phyloP scores from a whole-genome alignment of 1,140 invertebrate species.

The Drosophila arawakana region DNA sequence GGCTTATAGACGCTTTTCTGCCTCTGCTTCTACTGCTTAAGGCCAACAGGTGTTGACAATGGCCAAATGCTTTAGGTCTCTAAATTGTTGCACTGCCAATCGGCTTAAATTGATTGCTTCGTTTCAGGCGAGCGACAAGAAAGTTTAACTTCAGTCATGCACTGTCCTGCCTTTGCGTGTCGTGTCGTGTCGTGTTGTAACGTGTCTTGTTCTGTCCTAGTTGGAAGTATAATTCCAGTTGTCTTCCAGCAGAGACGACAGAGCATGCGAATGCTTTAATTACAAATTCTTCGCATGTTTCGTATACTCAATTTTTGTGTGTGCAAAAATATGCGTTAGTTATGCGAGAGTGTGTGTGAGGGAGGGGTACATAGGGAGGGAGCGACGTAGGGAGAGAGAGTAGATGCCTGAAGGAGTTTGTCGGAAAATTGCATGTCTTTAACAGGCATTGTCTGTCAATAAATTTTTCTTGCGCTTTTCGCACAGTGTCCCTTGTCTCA shows the following conservation, averaged over 20 bases:
- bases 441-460: conserved; percentile 54
- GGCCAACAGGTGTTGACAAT: conserved; percentile 20
- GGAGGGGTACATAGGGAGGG: background rate
- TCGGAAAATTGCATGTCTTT: conserved; percentile 36
- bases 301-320: conserved; percentile 46
- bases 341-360: background rate
- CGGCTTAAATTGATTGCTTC: conserved; percentile 75
- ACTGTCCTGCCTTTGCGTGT: background rate
- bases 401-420: background rate
- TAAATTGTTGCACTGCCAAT: conserved; percentile 37
- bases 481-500: background rate
- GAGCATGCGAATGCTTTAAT: conserved; percentile 63
- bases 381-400: background rate
- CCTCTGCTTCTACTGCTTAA: background rate
- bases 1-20: background rate
- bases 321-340: conserved; percentile 41
- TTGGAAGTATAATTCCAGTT: background rate
- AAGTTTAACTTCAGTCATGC: background rate
- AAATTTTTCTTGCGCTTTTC: conserved; percentile 55
- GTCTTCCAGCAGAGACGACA: background rate
- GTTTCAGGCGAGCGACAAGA: background rate
- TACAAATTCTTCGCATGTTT: conserved; percentile 69
- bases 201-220: background rate
- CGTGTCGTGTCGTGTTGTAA: no score
- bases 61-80: background rate